Evolutionary conservation across 1,140 invertebrate genomes (phyloP).

Genomic region (Zaprionus lachaisei): DNA sequence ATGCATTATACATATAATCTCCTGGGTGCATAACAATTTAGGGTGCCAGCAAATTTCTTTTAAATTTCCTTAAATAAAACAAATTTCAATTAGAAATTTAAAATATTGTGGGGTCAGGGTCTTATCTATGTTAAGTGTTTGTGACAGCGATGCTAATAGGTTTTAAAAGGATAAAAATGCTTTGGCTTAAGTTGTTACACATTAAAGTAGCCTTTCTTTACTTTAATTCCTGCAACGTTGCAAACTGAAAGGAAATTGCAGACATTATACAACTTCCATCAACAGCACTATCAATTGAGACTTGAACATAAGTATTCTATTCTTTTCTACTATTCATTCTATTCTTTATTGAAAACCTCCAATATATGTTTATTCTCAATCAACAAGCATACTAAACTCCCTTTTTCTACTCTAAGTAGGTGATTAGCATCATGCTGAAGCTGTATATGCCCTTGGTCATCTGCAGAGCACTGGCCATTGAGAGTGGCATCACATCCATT

Average conservation of each 20-base stretch:
- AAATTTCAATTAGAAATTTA: slow-evolving; percentile 55
- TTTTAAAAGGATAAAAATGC: neutral
- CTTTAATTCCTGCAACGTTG: no score
- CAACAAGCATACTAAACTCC: neutral
- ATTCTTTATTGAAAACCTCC: no score
- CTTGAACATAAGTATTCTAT: no score
- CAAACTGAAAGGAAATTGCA: no score
- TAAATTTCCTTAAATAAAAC: neutral
- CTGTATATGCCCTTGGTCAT: slow-evolving; percentile 69
- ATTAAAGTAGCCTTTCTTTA: no score
- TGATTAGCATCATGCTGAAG: slow-evolving; percentile 69
- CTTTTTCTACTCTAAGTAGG: slow-evolving; percentile 48
- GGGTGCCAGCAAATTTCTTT: neutral
- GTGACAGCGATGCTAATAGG: neutral
- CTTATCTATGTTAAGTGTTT: neutral
- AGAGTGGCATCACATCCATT: slow-evolving; percentile 55
- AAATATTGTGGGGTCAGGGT: neutral
- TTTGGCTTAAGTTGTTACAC: no score
- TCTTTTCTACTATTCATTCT: no score
- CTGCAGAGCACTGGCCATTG: slow-evolving; percentile 65
- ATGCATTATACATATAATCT: slow-evolving; percentile 6
- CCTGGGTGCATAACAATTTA: neutral
- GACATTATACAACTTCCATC: no score
- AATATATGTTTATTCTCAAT: no score
- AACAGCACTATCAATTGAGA: no score